Evolutionary conservation across 2,113 vertebrate species (phyloP).

Genomic region (Actenoides lindsayi): DNA sequence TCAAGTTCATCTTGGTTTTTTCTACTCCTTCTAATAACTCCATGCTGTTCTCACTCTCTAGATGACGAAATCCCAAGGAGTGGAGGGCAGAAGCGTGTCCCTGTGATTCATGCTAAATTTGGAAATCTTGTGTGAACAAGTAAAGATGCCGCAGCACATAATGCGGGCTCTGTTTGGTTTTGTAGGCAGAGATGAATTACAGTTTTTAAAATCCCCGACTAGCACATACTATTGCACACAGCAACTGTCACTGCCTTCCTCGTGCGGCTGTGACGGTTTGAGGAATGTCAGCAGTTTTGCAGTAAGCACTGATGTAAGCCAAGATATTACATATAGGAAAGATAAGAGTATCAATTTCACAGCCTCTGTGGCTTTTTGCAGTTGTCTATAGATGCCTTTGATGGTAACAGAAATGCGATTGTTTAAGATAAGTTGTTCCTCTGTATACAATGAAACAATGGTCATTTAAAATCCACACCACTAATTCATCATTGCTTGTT

Average conservation of each 20-base stretch:
- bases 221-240: not conserved
- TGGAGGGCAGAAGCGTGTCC: not conserved
- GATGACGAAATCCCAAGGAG: not conserved
- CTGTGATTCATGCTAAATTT: not conserved
- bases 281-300: not conserved
- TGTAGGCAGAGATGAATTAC: not conserved
- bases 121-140: not conserved
- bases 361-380: not conserved
- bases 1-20: not conserved
- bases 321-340: not conserved
- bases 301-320: not conserved
- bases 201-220: not conserved
- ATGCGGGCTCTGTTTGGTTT: not conserved
- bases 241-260: not conserved
- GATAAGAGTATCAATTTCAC: not conserved
- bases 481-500: not conserved
- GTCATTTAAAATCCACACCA: not conserved
- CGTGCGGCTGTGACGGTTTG: not conserved
- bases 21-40: not conserved
- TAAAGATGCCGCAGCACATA: not conserved
- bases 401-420: not conserved
- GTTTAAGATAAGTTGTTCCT: not conserved
- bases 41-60: not conserved
- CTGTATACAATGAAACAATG: fast-evolving
- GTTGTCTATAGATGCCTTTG: not conserved